Evolutionary conservation across 2,888 invertebrate genomes (phyloP), one percentile per base, ranked within the genome.

Genomic region (Maniola hyperantus): DNA sequence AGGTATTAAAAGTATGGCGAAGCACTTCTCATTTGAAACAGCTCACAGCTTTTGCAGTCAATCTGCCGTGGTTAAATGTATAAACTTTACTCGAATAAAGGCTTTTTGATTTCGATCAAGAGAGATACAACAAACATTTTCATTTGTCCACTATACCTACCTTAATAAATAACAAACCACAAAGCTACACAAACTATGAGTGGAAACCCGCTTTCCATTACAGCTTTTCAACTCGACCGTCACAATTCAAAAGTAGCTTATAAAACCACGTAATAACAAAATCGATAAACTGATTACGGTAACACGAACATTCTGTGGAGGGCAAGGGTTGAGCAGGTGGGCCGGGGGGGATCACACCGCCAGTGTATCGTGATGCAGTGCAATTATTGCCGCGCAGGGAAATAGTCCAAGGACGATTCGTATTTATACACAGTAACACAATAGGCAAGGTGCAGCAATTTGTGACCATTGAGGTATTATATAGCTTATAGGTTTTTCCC

Each of bases 361-460:
- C 78, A 79, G 78, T 79, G 77, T 77, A 79, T 88, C 91, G 91
- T 91, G 90, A 83, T 88, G 84, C 83, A 85, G 84, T 84, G 84
- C 87, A 86, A 90, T 91, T 90, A 90, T 87, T 82, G 72, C 70
- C 72, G 74, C 73, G 77, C 77, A 76, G 80, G 80, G 78, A 88
- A 87, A 84, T 87, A 89, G 91, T 81, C 86, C 90, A 91, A 91
- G 91, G 91, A 84, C 88, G 71, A 68, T 61, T 71, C 60, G 51
- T 53, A 57, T 64, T 65, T 65, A 50, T 18, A 42, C 53, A 39
- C 20, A 36, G 59, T 67, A 65, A 58, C 53, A 63, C 61, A 62
- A 64, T 60, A 64, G n/a, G n/a, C n/a, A n/a, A 59, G 63, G 63
- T 71, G 68, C 67, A 69, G 65, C 50, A 44, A 48, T 62, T 58